Percentiles rank a stretch among this genome's conserved stretches.
Conservation (phyloP, 2,888 invertebrate species). For the Catonia carolina region DNA sequence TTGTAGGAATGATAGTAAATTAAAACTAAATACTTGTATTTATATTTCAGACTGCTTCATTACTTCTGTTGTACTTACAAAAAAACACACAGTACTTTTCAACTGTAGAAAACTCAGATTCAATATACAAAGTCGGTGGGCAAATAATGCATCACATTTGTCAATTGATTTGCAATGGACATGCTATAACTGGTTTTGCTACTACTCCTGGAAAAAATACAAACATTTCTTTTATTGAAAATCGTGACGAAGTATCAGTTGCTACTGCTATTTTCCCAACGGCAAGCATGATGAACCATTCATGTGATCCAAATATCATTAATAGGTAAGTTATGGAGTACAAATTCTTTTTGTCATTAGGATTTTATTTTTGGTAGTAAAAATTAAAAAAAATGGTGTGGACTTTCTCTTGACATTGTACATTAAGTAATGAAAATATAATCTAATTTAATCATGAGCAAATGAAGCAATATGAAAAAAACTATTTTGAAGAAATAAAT, state of each 20-base stretch:
- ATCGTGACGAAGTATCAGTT: conserved; percentile 43
- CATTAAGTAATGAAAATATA: too few relatives aligned
- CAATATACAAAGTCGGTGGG: conserved; percentile 54
- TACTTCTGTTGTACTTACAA: conserved; percentile 59
- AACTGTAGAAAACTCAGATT: conserved; percentile 40
- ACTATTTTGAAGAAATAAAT: too few relatives aligned
- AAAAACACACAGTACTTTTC: conserved; percentile 58
- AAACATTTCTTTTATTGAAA: background rate
- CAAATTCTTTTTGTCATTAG: conserved; percentile 6
- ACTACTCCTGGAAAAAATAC: conserved; percentile 33
- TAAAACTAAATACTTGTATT: too few relatives aligned
- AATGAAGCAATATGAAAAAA: too few relatives aligned
- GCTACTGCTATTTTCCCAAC: conserved; percentile 82
- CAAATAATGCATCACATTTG: conserved; percentile 67
- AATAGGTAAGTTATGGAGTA: conserved; percentile 54
- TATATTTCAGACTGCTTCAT: conserved; percentile 59
- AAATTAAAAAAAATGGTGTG: too few relatives aligned
- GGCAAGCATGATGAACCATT: conserved; percentile 88
- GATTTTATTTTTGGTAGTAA: too few relatives aligned
- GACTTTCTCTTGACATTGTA: too few relatives aligned
- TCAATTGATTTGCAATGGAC: conserved; percentile 75
- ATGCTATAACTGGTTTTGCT: conserved; percentile 50
- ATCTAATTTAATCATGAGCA: too few relatives aligned
- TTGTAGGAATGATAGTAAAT: too few relatives aligned
- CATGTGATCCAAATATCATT: conserved; percentile 76